phyloP scores from a whole-genome alignment of 2,888 invertebrate genomes.

The Cecidostiba fungosa region DNA sequence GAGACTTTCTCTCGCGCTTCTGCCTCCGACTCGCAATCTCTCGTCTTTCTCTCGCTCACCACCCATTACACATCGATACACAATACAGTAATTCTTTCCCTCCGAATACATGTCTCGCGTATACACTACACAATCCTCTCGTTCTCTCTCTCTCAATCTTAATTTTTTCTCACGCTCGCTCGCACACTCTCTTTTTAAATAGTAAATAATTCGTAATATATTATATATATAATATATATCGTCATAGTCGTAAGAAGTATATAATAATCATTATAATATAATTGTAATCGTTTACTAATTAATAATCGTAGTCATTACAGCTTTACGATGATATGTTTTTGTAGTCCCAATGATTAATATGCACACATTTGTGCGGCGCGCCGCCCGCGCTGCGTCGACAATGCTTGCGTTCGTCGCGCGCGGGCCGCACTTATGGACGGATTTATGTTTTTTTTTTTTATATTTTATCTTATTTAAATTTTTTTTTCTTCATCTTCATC shows the following conservation, averaged over 20 bases:
- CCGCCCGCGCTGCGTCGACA: conserved; percentile 64
- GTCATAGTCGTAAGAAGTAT: conserved; percentile 65
- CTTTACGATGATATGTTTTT: conserved; percentile 79
- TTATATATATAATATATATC: conserved; percentile 63
- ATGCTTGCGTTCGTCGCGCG: conserved; percentile 60
- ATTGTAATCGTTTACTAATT: conserved; percentile 67
- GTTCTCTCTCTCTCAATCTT: conserved; percentile 28
- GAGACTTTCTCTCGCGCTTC: conserved; percentile 27
- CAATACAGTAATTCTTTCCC: conserved; percentile 29
- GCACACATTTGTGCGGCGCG: conserved; percentile 78
- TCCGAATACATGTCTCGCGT: conserved; percentile 31
- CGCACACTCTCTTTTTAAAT: conserved; percentile 43
- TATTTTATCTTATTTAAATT: conserved; percentile 41
- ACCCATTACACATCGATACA: conserved; percentile 47
- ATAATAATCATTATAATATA: conserved; percentile 65
- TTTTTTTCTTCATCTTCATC: conserved; percentile 53
- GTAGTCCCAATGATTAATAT: conserved; percentile 81
- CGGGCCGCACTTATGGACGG: conserved; percentile 75
- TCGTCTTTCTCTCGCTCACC: conserved; percentile 1
- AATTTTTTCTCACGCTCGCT: conserved; percentile 3
- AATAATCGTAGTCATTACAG: conserved; percentile 74
- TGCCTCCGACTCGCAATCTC: conserved; percentile 9
- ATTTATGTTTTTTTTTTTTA: conserved; percentile 66
- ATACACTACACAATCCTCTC: not conserved
- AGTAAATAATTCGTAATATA: conserved; percentile 66